Evolutionary conservation across 2,797 vertebrate genomes (phyloP).

Genomic region (Sebastes flavidus): DNA sequence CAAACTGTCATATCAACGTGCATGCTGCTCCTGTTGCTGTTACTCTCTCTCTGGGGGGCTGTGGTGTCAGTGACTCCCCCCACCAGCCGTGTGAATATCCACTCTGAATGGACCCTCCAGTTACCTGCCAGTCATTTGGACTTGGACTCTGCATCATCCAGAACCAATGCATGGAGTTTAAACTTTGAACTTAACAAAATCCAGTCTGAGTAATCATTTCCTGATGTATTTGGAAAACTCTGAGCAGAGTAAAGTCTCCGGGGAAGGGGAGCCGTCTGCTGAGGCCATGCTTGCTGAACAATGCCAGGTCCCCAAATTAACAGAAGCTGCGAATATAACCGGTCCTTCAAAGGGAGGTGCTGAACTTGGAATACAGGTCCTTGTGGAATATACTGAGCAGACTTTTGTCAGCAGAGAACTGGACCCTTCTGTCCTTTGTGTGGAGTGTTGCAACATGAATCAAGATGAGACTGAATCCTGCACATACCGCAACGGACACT

Average conservation of each 20-base stretch:
- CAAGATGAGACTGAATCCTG: constrained; percentile 41
- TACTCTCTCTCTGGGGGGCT: constrained; percentile 61
- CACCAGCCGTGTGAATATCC: constrained; percentile 56
- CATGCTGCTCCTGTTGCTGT: constrained; percentile 70
- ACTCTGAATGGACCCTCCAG: constrained; percentile 54
- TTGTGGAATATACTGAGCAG: constrained; percentile 62
- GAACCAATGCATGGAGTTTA: constrained; percentile 58
- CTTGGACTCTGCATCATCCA: constrained; percentile 37
- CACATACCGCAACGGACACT: constrained; percentile 43
- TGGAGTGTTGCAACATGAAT: constrained; percentile 28
- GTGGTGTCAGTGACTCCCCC: constrained; percentile 63
- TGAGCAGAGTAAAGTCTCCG: constrained; percentile 45
- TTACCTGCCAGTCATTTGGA: constrained; percentile 55
- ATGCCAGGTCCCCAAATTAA: constrained; percentile 63
- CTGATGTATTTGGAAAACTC: constrained; percentile 75
- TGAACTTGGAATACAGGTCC: constrained; percentile 53
- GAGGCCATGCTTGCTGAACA: constrained; percentile 73
- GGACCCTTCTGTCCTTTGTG: constrained; percentile 38
- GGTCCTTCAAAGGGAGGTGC: constrained; percentile 42
- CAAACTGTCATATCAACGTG: constrained; percentile 80
- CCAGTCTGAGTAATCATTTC: constrained; percentile 27
- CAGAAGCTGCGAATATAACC: constrained; percentile 54
- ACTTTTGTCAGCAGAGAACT: constrained; percentile 40
- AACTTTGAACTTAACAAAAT: constrained; percentile 25
- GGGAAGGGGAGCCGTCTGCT: constrained; percentile 42